Conservation (phyloP, 2,888 invertebrate species). For the Torymus texanus region DNA sequence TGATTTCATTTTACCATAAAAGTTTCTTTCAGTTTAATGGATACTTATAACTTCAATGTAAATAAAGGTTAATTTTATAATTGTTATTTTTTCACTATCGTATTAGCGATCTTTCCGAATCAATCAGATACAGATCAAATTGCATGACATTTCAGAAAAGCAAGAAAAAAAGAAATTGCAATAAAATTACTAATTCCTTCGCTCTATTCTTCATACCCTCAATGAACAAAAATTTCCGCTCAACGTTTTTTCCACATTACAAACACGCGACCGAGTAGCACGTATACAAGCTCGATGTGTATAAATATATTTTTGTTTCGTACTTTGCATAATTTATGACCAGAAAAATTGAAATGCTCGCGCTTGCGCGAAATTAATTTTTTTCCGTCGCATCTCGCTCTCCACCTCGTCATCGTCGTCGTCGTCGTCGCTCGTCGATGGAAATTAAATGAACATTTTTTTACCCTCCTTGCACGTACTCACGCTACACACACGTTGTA, state of each 20-base stretch:
- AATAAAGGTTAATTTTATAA: constrained; percentile 3
- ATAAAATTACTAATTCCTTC: no score
- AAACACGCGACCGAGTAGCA: no score
- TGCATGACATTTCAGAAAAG: no score
- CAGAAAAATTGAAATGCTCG: constrained; percentile 14
- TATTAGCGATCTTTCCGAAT: neutral
- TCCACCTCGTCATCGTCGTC: no score
- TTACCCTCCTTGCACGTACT: constrained; percentile 3
- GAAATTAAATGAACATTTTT: constrained; percentile 37
- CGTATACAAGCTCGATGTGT: no score
- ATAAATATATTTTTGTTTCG: no score
- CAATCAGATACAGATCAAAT: neutral
- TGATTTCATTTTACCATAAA: neutral
- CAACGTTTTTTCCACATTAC: no score
- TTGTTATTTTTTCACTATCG: constrained; percentile 1
- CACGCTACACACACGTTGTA: constrained; percentile 11
- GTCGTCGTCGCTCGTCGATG: neutral
- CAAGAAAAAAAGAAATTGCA: no score
- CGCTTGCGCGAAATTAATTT: constrained; percentile 22
- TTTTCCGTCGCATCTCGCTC: no score
- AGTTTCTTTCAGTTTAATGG: constrained; percentile 23
- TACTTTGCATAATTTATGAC: constrained; percentile 5
- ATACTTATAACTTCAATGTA: neutral
- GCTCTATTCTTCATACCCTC: no score
- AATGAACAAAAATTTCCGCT: no score